Evolutionary conservation across 1,140 invertebrate species (phyloP), one percentile per base, ranked within the genome.

Genomic region (Drosophila bipectinata): DNA sequence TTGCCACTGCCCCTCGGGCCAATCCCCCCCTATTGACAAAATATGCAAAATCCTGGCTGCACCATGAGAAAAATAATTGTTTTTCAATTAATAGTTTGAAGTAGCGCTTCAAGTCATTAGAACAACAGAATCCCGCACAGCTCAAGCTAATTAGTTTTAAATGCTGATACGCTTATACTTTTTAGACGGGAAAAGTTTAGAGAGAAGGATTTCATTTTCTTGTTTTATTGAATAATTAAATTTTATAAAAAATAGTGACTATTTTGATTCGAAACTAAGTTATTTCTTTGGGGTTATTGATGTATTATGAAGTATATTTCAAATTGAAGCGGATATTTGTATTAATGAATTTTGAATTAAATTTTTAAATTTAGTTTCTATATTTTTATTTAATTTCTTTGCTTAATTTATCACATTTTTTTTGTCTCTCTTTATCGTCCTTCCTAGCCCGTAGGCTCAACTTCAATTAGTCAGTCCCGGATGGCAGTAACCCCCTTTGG

Each of bases 381-480:
- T 18, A 18, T 30, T 30, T 15, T 15, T 45, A 2, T 21, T 45
- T n/a, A 15, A 21, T 45, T 21, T 45, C 14, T 44, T 44, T 14
- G 5, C 4, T 15, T 15, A 12, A 57, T 68, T 30, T 8, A 21
- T n/a, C 18, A 9, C 60, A 63, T 51, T 52, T 41, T 63, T 4
- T 6, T 14, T 44, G 32, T 53, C 10, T 12, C 34, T 32, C 10
- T n/a, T 1, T 52, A 7, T 9, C 12, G 24, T 2, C 5, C 4
- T 18, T 10, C 14, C 26, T 0, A 4, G 49, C 66, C 62, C 34
- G 55, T n/a, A 52, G 66, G 41, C 32, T 26, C 51, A 69, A 69
- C 51, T 57, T 57, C 51, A 69, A 69, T 69, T 68, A 57, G 66
- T 68, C 49, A 57, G 66, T 49, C 66, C 21, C 41, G n/a, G 15